phyloP scores from a whole-genome alignment of 2,888 invertebrate genomes.

The Xylota sylvarum region DNA sequence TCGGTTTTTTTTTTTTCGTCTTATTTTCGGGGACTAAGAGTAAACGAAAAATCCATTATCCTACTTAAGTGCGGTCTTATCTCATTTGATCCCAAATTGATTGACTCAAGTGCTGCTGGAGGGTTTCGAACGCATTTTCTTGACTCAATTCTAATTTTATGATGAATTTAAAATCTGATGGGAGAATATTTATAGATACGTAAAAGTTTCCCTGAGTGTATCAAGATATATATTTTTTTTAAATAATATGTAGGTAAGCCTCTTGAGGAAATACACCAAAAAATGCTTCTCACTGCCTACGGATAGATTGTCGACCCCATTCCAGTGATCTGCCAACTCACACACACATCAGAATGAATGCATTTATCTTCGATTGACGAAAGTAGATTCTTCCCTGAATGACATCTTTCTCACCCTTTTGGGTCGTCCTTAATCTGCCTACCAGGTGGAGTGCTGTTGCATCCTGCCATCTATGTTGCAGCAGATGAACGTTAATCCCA shows the following conservation, averaged over 20 bases:
- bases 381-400: background rate
- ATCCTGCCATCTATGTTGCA: conserved; percentile 30
- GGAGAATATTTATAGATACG: background rate
- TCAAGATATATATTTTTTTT: background rate
- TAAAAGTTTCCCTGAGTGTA: background rate
- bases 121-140: conserved; percentile 35
- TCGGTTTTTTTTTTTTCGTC: conserved; percentile 20
- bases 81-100: conserved; percentile 72
- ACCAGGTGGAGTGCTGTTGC: conserved; percentile 10
- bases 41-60: conserved; percentile 73
- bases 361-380: conserved; percentile 1
- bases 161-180: conserved; percentile 48
- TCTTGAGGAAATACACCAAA: no score
- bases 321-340: background rate
- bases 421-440: conserved; percentile 3
- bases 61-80: conserved; percentile 71
- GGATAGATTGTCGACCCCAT: no score
- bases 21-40: conserved; percentile 43
- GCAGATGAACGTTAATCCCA: conserved; percentile 37
- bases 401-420: background rate
- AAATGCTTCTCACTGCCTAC: no score
- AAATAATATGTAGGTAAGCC: no score
- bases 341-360: background rate
- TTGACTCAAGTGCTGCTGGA: conserved; percentile 66
- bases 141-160: conserved; percentile 45